A percentile compares a stretch with the other conserved stretches of the same genome.
phyloP scores from a whole-genome alignment of 2,797 vertebrate genomes.

The Ateles fusciceps region DNA sequence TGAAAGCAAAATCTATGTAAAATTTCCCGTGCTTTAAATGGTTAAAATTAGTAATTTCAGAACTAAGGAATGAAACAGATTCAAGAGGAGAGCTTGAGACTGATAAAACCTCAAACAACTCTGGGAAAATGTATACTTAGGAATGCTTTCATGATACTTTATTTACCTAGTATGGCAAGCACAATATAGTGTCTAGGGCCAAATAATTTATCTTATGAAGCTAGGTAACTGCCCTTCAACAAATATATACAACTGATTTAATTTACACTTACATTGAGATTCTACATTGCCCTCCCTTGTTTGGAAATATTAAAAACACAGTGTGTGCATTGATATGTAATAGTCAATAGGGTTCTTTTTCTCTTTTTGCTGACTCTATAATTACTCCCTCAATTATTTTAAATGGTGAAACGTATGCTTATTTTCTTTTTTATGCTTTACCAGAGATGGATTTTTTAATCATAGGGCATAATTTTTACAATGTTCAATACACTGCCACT shows the following conservation, averaged over 20 bases:
- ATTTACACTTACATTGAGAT: neutral
- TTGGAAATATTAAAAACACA: neutral
- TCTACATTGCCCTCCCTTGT: neutral
- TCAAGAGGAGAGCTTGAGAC: neutral
- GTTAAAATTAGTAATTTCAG: slow-evolving; percentile 32
- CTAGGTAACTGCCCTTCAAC: neutral
- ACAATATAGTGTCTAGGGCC: neutral
- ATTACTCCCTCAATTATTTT: neutral
- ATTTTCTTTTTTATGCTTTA: neutral
- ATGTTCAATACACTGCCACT: neutral
- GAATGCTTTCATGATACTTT: neutral
- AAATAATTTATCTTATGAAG: slow-evolving; percentile 2
- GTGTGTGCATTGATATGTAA: neutral
- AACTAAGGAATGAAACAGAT: slow-evolving; percentile 14
- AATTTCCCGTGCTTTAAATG: neutral
- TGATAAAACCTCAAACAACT: neutral
- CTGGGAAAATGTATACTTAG: neutral
- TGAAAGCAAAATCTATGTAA: slow-evolving; percentile 29
- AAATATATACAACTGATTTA: slow-evolving; percentile 5
- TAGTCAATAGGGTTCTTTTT: neutral
- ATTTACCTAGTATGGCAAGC: slow-evolving; percentile 22
- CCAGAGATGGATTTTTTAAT: neutral
- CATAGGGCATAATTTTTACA: neutral
- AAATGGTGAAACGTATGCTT: neutral
- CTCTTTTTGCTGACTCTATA: neutral